Evolutionary conservation across 2,113 vertebrate genomes (phyloP).

Genomic region (Rattus rattus): DNA sequence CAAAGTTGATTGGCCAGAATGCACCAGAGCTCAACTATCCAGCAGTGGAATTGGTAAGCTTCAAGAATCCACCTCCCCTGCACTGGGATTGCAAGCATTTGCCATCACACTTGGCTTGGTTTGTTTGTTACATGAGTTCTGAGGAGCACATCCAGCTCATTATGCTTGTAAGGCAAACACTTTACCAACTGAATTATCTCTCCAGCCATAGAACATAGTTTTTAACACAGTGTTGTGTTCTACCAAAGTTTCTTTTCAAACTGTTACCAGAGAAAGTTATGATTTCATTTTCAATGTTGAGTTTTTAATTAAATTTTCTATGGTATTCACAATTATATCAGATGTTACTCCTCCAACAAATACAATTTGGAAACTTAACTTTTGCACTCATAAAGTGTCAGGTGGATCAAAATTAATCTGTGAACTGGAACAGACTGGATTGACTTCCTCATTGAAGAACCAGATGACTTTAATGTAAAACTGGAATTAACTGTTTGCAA

Average conservation of each 20-base stretch:
- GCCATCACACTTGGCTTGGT: not conserved
- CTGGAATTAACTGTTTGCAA: slow-evolving; percentile 21
- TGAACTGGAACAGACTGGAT: not conserved
- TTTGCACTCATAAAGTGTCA: slow-evolving; percentile 27
- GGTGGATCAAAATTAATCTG: not conserved
- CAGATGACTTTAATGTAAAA: not conserved
- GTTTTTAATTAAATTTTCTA: slow-evolving; percentile 39
- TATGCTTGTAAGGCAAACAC: not conserved
- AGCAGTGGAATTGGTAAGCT: not conserved
- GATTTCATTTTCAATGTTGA: slow-evolving; percentile 50
- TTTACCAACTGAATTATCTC: not conserved
- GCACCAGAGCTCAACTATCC: too few species aligned
- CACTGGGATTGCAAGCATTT: too few species aligned
- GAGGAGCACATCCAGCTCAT: not conserved
- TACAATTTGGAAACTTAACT: slow-evolving; percentile 38
- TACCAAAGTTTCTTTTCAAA: slow-evolving; percentile 8
- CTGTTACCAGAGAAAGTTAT: not conserved
- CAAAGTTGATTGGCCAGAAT: not conserved
- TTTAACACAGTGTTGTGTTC: not conserved
- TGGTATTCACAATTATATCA: not conserved
- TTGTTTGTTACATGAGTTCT: not conserved
- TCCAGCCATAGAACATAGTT: not conserved
- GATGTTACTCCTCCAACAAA: not conserved
- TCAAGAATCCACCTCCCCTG: not conserved
- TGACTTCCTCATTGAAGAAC: slow-evolving; percentile 18